Evolutionary conservation across 1,140 invertebrate genomes (phyloP), one percentile per base, ranked within the genome.

Genomic region (Hydropsyche tenuis): DNA sequence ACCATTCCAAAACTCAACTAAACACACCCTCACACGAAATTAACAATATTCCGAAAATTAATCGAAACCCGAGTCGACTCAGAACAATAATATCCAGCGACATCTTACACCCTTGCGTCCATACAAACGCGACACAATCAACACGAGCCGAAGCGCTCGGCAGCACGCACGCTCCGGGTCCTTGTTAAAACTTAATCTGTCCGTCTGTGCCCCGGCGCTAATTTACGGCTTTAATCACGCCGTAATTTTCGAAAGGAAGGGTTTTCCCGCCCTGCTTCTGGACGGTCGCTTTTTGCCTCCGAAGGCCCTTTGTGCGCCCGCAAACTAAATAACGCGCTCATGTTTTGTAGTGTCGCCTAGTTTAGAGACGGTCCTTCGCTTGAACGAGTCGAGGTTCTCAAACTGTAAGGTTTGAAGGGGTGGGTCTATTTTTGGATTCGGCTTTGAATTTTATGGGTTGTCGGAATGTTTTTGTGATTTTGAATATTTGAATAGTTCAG

Each of bases 181-280:
- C 22, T 6, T n/a, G 66, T 64, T 63, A 74, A 74, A 74, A 62
- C 65, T 74, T 74, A 74, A 74, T 74, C 60, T 60, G 73, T 42
- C 51, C 18, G 72, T 73, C 20, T 60, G 27, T 14, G 43, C 43
- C 23, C 62, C 42, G 69, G 68, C 53, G 20, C 48, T 74, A 74
- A 74, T 74, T 74, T 74, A 74, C 66, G 73, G 68, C 48, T 74
- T 74, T 74, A 74, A 74, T 74, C 73, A 74, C 60, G 65, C 25
- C 62, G 73, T 74, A 74, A 74, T 74, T 74, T 74, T 74, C 37
- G 56, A 65, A 11, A 37, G 30, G 30, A 9, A 4, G 30, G 30
- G 3, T 9, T 37, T 37, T 37, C 9, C 48, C 51, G 66, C 42
- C 56, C 48, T 30, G 45, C 45, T 42, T 43, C 20, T 66, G 56